Conservation (phyloP, 2,113 vertebrate species). For the Eptesicus fuscus region DNA sequence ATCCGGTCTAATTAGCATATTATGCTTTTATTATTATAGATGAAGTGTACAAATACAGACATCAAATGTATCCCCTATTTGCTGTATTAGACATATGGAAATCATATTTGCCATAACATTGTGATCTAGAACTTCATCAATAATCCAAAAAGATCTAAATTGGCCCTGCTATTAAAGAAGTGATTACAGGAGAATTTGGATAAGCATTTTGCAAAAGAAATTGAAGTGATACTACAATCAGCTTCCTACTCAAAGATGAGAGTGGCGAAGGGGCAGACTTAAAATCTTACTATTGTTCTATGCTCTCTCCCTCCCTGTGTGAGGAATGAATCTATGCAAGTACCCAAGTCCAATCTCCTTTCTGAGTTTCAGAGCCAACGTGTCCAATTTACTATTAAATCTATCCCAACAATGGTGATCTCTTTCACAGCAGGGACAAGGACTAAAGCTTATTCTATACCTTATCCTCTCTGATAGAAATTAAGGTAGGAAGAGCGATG, state of each 20-base stretch:
- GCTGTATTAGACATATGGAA: not conserved
- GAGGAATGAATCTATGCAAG: not conserved
- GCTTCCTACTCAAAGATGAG: not conserved
- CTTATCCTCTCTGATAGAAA: not conserved
- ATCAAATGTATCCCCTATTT: not conserved
- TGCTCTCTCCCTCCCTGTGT: not conserved
- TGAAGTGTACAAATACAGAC: not conserved
- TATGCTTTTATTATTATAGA: too few relatives aligned
- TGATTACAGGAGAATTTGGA: not conserved
- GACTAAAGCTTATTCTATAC: not conserved
- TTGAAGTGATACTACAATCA: not conserved
- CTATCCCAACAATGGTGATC: not conserved
- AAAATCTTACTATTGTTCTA: not conserved
- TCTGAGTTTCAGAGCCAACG: not conserved
- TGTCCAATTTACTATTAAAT: not conserved
- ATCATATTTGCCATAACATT: not conserved
- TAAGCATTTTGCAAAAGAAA: slow-evolving; percentile 29
- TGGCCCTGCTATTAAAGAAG: slow-evolving; percentile 12
- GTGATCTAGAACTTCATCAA: not conserved
- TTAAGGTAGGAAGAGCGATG: not conserved
- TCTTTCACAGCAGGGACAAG: not conserved
- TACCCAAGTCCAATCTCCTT: not conserved
- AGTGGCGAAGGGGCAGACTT: not conserved
- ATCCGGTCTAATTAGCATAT: too few relatives aligned
- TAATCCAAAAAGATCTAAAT: slow-evolving; percentile 16